Base-by-base conservation (phyloP, 2,888 invertebrate species). In the Drosophila subquinaria region DNA sequence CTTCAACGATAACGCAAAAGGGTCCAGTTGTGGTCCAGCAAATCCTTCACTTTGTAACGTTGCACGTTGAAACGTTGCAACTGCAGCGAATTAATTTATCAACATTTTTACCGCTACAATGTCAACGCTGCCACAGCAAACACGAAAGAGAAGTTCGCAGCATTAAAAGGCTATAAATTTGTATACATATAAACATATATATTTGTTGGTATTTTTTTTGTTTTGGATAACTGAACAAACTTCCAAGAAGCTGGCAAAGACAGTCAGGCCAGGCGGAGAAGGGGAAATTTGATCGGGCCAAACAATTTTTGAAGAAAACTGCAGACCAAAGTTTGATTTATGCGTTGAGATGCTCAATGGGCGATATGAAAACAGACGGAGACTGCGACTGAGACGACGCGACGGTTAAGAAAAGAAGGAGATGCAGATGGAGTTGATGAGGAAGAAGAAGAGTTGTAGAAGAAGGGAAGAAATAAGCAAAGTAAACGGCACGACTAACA, bases 301-400 rank as follows among this genome's bases (percentile, higher is more conserved):
- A 70, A 75, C 73, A 57, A 47, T 64, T 76, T 75, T 62, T 76
- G 65, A 80, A 69, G 81, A 86, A 86, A 86, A 86, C 77, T 76
- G 40, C 63, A 60, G 68, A 71, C 81, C 86, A 82, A 86, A 88
- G 77, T 86, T 89, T 89, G 86, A 86, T 89, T 86, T 86, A 86
- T 86, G 89, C 86, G 88, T 82, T 65, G 81, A 82, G 86, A 86
- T 86, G 82, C 56, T 81, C 85, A 85, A 88, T 73, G 81, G 77
- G 59, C 69, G 86, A 86, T 86, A 86, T 68, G 76, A 42, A 50
- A 59, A 33, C 33, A 35, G 59, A 56, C 38, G 40, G 51, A 56
- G 43, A 51, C 50, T 15, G 2, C 2, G 45, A 33, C 43, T 43
- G 17, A 8, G 35, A 45, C 40, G 52, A 27, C 27, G 35, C 40